Base-by-base conservation (phyloP, 2,797 vertebrate species). In the Orestias chungarensis region DNA sequence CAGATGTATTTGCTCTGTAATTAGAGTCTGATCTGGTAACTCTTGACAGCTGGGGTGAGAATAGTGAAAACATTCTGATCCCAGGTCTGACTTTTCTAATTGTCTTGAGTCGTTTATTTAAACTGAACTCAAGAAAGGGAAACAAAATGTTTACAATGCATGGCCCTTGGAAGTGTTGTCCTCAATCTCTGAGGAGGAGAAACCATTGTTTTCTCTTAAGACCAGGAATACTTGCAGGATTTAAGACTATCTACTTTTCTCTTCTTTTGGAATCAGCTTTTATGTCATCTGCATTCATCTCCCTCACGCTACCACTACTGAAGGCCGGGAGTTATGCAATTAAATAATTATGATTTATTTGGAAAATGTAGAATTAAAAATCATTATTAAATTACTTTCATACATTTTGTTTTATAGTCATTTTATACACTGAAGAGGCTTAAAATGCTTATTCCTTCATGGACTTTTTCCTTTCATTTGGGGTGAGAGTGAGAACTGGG, bases 401-500 rank as follows among this genome's bases (percentile, higher is more conserved):
- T 38, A 40, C 72, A 49, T 50, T 15, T 50, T n/a, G 38, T 35
- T 59, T 42, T n/a, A 20, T 49, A 38, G 74, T 64, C 57, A 31
- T 68, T 68, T 55, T 77, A 46, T 71, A 27, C 23, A 3, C 35
- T 1, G 67, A 74, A 70, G 66, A 76, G 66, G 71, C 68, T 20
- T 73, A 74, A 69, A 76, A 70, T 46, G 50, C 23, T n/a, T n/a
- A 29, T 42, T 29, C 75, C 73, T 67, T 64, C 27, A 0, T 72
- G 76, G 84, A 84, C 64, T 18, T 35, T 57, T 83, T 85, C 74
- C 81, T 88, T 80, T 79, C 75, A 65, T 84, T 87, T 70, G 84
- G 7, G 66, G 71, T 64, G 69, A 87, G 81, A 84, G 84, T 80
- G 86, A 89, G 88, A 92, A 91, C 82, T 91, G 86, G 91, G 90